Evolutionary conservation across 2,888 invertebrate genomes (phyloP), one percentile per base, ranked within the genome.

Genomic region (Tupiocoris notatus): DNA sequence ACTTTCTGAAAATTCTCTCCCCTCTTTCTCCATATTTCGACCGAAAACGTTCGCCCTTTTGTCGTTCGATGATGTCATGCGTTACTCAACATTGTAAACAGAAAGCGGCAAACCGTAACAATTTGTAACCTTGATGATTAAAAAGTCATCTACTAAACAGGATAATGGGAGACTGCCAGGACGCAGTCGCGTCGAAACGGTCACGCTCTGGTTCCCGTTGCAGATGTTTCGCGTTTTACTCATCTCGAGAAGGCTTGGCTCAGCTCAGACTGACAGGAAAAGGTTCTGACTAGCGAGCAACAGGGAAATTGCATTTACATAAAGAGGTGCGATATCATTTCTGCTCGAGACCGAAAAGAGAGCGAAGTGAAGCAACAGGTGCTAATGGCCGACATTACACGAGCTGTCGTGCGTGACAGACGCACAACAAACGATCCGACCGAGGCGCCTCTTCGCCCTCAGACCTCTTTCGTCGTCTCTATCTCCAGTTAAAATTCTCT

Each of bases 311-410:
- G 12, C 39, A 39, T 39, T 39, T 39, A 39, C 39, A 39, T 39
- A 39, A 39, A 39, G 39, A 39, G 39, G 39, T 39, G 39, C 39
- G 39, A 39, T 39, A 39, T 39, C 39, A 39, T 39, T 39, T 39
- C 39, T 39, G 39, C 12, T 12, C 39, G 3, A 39, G 39, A 7
- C 39, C 39, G 39, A 39, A 3, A 12, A 12, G 39, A 39, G 39
- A n/a, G n/a, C n/a, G n/a, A 39, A 39, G 39, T 67, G 54, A 67
- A 67, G 67, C 57, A 67, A 57, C 70, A 70, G 70, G 70, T 70
- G 70, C 70, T 70, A 70, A 70, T 70, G 70, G 70, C 23, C 24
- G 61, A 58, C 58, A 70, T 70, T 70, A 70, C 70, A 70, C 70
- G 70, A 59, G 16, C 61, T 25, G 61, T 59, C 61, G 70, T 70